Percentiles rank a stretch among this genome's conserved stretches.
These are phyloP conservation scores for Stictonetta naevosa DNA, from an alignment of 2,113 vertebrate species.

Conservation along the genomic window DNA sequence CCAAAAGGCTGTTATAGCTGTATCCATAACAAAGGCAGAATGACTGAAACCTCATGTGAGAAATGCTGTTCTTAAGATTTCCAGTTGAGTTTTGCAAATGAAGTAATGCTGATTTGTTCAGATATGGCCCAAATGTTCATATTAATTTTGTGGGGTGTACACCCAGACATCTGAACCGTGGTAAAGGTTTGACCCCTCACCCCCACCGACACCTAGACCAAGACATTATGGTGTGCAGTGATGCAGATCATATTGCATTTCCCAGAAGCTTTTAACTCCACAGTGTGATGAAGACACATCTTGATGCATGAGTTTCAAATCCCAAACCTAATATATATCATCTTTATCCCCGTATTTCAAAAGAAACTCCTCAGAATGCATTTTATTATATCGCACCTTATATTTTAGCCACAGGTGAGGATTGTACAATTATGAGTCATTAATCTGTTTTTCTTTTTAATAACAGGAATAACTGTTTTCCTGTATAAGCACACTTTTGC, in stretches of 20 bases:
- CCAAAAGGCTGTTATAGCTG: not conserved
- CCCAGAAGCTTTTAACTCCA: not conserved
- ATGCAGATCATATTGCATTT: not conserved
- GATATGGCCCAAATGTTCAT: conserved; percentile 11
- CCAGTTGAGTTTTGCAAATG: conserved; percentile 1
- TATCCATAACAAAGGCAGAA: conserved; percentile 51
- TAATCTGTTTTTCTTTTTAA: not conserved
- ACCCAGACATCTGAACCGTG: not conserved
- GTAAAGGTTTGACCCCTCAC: not conserved
- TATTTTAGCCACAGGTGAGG: not conserved
- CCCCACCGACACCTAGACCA: fast-evolving
- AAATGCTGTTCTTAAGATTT: not conserved
- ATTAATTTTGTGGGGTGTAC: not conserved
- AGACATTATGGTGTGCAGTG: not conserved
- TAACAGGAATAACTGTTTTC: not conserved
- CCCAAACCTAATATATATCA: not conserved
- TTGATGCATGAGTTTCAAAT: not conserved
- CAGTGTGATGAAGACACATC: not conserved
- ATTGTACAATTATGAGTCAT: not conserved
- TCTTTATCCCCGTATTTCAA: not conserved
- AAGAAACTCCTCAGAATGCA: not conserved
- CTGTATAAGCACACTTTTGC: not conserved
- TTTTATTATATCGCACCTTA: not conserved
- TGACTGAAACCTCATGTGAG: conserved; percentile 46
- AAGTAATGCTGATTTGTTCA: conserved; percentile 9